Evolutionary conservation across 2,888 invertebrate species (phyloP).

Genomic region (Chromoteleia sp.): DNA sequence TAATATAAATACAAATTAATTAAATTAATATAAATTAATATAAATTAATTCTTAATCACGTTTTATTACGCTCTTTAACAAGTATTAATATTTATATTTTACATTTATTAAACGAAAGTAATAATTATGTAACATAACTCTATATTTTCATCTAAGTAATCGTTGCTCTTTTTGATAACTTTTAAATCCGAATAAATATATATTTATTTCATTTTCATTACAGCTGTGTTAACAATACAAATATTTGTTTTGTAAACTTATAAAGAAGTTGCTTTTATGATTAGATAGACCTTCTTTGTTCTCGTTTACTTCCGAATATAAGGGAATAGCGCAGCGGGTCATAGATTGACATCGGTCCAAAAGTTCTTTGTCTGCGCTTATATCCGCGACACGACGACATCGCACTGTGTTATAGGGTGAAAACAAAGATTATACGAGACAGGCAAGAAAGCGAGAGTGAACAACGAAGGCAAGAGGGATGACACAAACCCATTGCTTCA

Average conservation of each 20-base stretch:
- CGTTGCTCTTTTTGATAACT: no score
- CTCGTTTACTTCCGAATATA: conserved; percentile 51
- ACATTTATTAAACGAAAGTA: no score
- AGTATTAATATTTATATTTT: no score
- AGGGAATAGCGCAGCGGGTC: conserved; percentile 56
- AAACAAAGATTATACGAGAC: conserved; percentile 64
- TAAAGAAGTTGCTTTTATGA: conserved; percentile 16
- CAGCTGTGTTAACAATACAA: neutral
- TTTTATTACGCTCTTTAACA: no score
- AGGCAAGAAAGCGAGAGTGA: conserved; percentile 54
- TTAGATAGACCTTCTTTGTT: conserved; percentile 33
- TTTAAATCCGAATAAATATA: no score
- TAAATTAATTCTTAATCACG: no score
- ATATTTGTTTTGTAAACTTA: neutral
- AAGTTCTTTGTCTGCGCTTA: conserved; percentile 67
- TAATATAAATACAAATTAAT: no score
- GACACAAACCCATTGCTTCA: conserved; percentile 73
- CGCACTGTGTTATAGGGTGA: conserved; percentile 55
- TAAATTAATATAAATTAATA: no score
- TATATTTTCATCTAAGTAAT: no score
- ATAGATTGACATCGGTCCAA: conserved; percentile 61
- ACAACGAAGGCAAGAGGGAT: conserved; percentile 32
- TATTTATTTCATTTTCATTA: no score
- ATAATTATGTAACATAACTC: no score
- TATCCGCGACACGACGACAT: conserved; percentile 49